phyloP scores from a whole-genome alignment of 1,140 invertebrate species.

The Drosophila mojavensis region DNA sequence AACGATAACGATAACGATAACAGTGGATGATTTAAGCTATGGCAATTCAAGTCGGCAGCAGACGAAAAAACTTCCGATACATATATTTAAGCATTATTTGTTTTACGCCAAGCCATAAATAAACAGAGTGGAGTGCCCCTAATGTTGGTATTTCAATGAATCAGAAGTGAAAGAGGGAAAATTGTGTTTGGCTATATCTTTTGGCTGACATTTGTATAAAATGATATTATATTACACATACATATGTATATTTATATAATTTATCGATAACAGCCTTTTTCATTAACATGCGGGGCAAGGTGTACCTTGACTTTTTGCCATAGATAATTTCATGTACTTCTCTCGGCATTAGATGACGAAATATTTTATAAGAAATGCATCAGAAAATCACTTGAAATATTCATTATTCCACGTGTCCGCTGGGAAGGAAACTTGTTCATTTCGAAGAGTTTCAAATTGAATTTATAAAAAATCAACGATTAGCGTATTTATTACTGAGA shows the following conservation, averaged over 20 bases:
- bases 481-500: too few species aligned
- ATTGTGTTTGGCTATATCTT: too few species aligned
- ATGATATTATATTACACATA: too few species aligned
- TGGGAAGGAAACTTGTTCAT: constrained; percentile 1
- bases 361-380: constrained; percentile 22
- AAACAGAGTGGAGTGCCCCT: neutral
- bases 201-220: too few species aligned
- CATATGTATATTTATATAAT: neutral
- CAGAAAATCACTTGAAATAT: constrained; percentile 1
- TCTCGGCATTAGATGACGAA: constrained; percentile 23
- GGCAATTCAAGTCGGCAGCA: neutral
- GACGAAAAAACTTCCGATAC: neutral
- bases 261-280: constrained; percentile 1
- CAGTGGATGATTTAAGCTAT: neutral
- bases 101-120: neutral
- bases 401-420: neutral
- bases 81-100: neutral
- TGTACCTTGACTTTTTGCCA: constrained; percentile 13
- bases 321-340: constrained; percentile 7
- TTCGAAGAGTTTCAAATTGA: too few species aligned
- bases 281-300: neutral
- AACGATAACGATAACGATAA: constrained; percentile 34
- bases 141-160: neutral
- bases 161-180: too few species aligned
- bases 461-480: too few species aligned